Evolutionary conservation across 2,888 invertebrate species (phyloP).

Genomic region (Lepidocyrtinus sp.): DNA sequence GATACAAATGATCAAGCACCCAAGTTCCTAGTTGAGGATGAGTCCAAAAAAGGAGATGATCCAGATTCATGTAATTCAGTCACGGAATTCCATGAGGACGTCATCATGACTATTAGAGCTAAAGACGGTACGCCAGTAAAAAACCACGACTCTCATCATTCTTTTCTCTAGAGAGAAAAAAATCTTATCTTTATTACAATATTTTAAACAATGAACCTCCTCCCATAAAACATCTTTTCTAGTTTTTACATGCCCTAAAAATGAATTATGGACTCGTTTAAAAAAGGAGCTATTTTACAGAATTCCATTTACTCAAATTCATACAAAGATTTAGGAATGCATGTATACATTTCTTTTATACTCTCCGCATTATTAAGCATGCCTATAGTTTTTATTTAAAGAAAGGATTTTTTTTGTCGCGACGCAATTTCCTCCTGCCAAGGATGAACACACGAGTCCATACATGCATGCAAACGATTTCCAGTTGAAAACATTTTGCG

Average conservation of each 20-base stretch:
- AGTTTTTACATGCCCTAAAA: not conserved
- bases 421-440: not conserved
- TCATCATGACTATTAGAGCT: conserved; percentile 83
- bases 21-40: conserved; percentile 74
- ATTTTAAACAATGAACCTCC: not conserved
- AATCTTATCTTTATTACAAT: not conserved
- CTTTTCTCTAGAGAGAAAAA: too few species aligned
- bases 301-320: too few species aligned
- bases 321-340: too few species aligned
- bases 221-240: not conserved
- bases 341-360: too few species aligned
- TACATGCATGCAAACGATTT: not conserved
- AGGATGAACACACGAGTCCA: not conserved
- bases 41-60: conserved; percentile 72
- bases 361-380: too few species aligned
- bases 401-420: not conserved
- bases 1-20: conserved; percentile 92
- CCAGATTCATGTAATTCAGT: conserved; percentile 82
- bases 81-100: conserved; percentile 91
- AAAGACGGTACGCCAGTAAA: conserved; percentile 76
- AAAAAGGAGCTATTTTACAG: too few species aligned
- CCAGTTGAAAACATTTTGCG: not conserved
- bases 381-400: too few species aligned
- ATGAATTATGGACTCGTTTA: too few species aligned
- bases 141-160: not conserved